These are phyloP conservation scores for Metopia argyrocephala DNA, from an alignment of 2,888 invertebrate genomes.

Conservation along the genomic window DNA sequence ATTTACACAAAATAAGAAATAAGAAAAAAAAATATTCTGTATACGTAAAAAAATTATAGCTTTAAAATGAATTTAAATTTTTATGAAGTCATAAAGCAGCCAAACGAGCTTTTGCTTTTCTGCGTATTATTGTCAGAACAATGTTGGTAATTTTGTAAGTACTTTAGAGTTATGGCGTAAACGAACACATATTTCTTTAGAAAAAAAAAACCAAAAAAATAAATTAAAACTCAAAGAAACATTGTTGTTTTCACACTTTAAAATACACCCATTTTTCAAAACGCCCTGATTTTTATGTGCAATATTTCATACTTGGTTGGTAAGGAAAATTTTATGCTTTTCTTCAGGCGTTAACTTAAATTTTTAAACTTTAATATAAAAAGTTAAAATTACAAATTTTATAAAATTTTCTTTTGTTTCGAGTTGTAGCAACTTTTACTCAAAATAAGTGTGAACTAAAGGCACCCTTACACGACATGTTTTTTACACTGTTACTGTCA, in stretches of 20 bases:
- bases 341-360: too few species aligned
- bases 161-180: background rate
- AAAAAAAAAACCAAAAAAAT: too few species aligned
- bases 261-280: background rate
- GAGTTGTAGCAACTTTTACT: too few species aligned
- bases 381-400: too few species aligned
- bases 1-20: too few species aligned
- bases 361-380: too few species aligned
- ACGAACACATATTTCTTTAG: background rate
- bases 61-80: constrained; percentile 56
- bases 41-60: constrained; percentile 35
- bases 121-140: background rate
- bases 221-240: background rate
- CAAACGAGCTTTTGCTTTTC: constrained; percentile 17
- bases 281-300: background rate
- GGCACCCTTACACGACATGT: background rate
- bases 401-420: too few species aligned
- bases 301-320: too few species aligned
- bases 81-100: constrained; percentile 49
- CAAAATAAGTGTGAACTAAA: too few species aligned
- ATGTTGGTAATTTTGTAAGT: background rate
- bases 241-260: background rate
- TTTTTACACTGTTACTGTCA: too few species aligned
- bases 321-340: too few species aligned
- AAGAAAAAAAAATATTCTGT: background rate